Base-by-base conservation (phyloP, 2,797 vertebrate genomes). In the Phaenicophaeus curvirostris region DNA sequence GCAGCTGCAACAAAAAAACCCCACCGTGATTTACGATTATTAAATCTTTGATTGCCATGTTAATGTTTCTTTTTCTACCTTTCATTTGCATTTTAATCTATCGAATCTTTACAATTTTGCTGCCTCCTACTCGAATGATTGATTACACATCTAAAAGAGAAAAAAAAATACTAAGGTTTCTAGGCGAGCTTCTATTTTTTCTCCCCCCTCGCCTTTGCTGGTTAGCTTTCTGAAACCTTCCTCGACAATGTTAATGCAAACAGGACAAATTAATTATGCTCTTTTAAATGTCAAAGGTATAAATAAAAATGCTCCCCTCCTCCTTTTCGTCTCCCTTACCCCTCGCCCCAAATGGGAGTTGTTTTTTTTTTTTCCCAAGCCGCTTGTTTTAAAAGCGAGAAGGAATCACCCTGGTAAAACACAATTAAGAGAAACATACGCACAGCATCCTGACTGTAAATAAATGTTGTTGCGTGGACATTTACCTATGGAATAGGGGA, bases 11-110 rank as follows among this genome's bases (percentile, higher is more conserved):
- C 90, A 97, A 96, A 92, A 94, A 97, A 97, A 79, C 5, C 75
- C 84, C 69, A 87, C 81, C 96, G 94, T 97, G 97, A 98, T 98
- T 98, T 98, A 98, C 96, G 97, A 95, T 98, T 98, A 98, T 98
- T 98, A 98, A 98, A 98, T 98, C 97, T 98, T 97, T 98, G 97
- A 98, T 98, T 97, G 96, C 96, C 97, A 96, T 96, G 97, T 97
- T 98, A 97, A 98, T 97, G 97, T 97, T 98, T 98, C 97, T 97
- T 98, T 97, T 97, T 97, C 97, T 98, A 97, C 95, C 97, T 98
- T 97, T 97, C 97, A 98, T 98, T 98, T 98, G 98, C 98, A 98
- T 98, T 98, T 98, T 98, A 98, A 98, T 98, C 98, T 98, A 98
- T 98, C 96, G 97, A 97, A 98, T 98, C 97, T 98, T 97, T 97